Evolutionary conservation across 2,113 vertebrate species (phyloP).

Genomic region (Catharus fuscescens): DNA sequence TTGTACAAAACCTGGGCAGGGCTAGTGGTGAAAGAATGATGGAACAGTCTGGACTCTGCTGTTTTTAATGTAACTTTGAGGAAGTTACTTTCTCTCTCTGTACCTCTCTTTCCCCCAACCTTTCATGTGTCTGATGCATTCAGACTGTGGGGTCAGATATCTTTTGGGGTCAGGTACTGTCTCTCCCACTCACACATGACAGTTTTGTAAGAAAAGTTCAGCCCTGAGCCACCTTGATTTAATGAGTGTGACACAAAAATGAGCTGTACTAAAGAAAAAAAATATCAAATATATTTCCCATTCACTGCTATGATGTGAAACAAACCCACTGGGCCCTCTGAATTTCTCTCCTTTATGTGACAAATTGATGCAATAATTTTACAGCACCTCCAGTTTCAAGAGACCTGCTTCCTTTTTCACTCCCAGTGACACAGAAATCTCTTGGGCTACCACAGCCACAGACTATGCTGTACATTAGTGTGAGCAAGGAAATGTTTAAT

Average conservation of each 20-base stretch:
- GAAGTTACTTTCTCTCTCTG: not conserved
- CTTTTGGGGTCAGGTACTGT: not conserved
- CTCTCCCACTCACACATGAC: not conserved
- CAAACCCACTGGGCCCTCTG: not conserved
- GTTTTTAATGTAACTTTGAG: not conserved
- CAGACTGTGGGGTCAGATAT: not conserved
- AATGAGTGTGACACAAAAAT: not conserved
- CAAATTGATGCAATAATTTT: not conserved
- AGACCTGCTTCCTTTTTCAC: not conserved
- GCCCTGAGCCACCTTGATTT: not conserved
- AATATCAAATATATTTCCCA: not conserved
- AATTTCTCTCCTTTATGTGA: not conserved
- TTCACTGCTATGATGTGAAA: not conserved
- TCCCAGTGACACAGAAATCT: not conserved
- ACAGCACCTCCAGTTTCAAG: not conserved
- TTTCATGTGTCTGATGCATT: not conserved
- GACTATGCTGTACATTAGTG: not conserved
- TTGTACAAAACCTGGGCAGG: not conserved
- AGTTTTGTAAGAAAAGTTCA: not conserved
- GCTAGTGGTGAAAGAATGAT: not conserved
- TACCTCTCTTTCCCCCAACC: not conserved
- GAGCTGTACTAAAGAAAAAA: not conserved
- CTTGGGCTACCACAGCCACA: accelerated
- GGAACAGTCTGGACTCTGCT: not conserved
- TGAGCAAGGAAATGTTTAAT: not conserved